These are phyloP conservation scores for Amphibalanus amphitrite DNA, from an alignment of 1,140 invertebrate species.

Conservation along the genomic window DNA sequence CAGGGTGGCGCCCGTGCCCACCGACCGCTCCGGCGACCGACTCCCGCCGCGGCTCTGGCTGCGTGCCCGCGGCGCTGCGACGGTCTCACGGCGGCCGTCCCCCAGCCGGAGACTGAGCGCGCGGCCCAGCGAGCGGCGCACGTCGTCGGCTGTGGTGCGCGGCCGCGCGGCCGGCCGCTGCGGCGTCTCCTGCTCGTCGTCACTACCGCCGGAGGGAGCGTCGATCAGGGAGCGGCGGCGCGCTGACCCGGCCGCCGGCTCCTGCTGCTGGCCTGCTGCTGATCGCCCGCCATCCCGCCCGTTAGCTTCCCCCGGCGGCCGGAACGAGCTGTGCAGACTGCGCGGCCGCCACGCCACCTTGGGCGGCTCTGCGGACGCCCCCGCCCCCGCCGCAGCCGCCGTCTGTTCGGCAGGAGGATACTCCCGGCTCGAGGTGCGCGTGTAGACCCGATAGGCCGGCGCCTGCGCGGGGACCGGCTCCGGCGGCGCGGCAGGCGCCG, in stretches of 20 bases:
- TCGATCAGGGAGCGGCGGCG: not conserved
- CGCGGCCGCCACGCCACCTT: conserved; percentile 1
- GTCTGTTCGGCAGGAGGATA: not conserved
- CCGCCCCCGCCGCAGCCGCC: too few relatives aligned
- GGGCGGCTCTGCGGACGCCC: not conserved
- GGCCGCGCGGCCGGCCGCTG: too few relatives aligned
- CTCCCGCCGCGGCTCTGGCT: not conserved
- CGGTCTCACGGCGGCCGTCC: not conserved
- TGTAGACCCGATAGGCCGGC: not conserved
- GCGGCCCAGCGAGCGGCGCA: not conserved
- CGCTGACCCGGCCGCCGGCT: not conserved
- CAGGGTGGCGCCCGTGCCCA: too few relatives aligned
- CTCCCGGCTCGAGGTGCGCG: not conserved
- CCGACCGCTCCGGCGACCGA: not conserved
- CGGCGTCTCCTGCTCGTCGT: not conserved
- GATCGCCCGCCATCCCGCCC: not conserved
- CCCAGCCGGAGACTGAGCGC: not conserved
- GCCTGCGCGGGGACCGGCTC: too few relatives aligned
- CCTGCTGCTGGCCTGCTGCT: not conserved
- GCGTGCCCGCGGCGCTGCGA: too few relatives aligned
- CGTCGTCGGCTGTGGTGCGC: not conserved
- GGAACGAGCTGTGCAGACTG: not conserved
- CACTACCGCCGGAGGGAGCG: not conserved
- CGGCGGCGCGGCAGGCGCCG: too few relatives aligned
- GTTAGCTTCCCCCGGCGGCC: not conserved